These are phyloP conservation scores for Atlantisia rogersi DNA, from an alignment of 2,113 vertebrate genomes.

Conservation along the genomic window DNA sequence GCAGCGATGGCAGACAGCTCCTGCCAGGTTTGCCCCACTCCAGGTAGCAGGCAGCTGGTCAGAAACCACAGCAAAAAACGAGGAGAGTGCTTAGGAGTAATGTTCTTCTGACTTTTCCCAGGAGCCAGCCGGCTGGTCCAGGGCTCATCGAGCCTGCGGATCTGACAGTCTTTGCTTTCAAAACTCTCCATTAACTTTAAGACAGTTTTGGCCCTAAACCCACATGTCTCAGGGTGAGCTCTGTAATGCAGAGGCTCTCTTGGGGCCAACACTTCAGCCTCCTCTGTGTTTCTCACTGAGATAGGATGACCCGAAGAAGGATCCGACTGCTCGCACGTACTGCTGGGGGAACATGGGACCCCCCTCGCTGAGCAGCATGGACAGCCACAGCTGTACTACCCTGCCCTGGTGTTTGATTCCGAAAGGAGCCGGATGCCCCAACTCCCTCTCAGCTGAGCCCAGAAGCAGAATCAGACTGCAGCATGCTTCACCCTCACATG, in stretches of 20 bases:
- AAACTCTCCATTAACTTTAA: neutral
- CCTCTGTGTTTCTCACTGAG: neutral
- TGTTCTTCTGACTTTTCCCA: neutral
- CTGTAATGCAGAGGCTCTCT: neutral
- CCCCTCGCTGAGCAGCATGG: neutral
- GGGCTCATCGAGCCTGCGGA: rapidly evolving
- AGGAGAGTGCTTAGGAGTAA: neutral
- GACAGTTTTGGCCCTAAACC: neutral
- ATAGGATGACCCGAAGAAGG: neutral
- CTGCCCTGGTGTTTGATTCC: rapidly evolving
- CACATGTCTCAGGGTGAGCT: neutral
- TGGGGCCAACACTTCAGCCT: neutral
- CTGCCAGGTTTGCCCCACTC: neutral
- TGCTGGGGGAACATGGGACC: rapidly evolving
- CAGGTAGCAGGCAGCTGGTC: neutral
- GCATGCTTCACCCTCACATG: neutral
- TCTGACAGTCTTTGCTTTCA: neutral
- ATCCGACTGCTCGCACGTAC: rapidly evolving
- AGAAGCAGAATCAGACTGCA: neutral
- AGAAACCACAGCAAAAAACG: neutral
- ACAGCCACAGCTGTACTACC: rapidly evolving
- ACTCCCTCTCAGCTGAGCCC: neutral
- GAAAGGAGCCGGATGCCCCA: neutral
- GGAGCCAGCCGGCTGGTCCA: neutral
- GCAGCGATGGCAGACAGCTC: neutral